phyloP scores from a whole-genome alignment of 2,888 invertebrate species.

The Matsumyia berberina region DNA sequence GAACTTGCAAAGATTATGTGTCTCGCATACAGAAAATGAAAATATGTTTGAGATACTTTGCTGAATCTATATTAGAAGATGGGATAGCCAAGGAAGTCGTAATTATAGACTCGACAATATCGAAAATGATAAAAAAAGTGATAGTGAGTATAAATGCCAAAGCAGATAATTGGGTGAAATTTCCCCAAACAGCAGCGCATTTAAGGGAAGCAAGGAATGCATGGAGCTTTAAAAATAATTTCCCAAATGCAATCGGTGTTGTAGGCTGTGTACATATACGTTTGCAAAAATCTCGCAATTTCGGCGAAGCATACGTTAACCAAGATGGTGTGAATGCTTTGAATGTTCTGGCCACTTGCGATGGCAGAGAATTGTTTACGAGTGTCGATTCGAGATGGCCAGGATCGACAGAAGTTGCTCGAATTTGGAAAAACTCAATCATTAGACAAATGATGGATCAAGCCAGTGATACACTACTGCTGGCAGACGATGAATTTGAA shows the following conservation, averaged over 20 bases:
- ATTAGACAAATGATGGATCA: constrained; percentile 4
- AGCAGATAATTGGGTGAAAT: constrained; percentile 11
- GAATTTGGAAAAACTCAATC: constrained; percentile 13
- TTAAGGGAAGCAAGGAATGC: neutral
- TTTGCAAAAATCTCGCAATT: constrained; percentile 19
- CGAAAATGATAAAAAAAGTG: neutral
- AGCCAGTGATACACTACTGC: neutral
- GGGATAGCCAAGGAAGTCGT: neutral
- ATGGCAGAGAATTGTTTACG: constrained; percentile 12
- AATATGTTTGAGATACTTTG: constrained; percentile 22
- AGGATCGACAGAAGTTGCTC: constrained; percentile 13
- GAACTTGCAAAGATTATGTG: neutral
- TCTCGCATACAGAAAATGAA: constrained; percentile 27
- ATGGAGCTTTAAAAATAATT: constrained; percentile 1
- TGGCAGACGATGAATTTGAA: constrained; percentile 35
- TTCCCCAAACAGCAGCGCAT: neutral
- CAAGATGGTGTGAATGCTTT: neutral
- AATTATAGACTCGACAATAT: neutral
- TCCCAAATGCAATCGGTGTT: constrained; percentile 23
- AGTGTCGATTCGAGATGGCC: constrained; percentile 39
- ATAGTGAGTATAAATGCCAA: neutral
- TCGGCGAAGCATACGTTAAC: constrained; percentile 12
- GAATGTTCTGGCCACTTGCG: constrained; percentile 20
- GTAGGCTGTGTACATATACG: constrained; percentile 13
- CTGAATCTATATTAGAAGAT: constrained; percentile 3